Conservation (phyloP, 2,888 invertebrate genomes). For the Catocala sponsa region DNA sequence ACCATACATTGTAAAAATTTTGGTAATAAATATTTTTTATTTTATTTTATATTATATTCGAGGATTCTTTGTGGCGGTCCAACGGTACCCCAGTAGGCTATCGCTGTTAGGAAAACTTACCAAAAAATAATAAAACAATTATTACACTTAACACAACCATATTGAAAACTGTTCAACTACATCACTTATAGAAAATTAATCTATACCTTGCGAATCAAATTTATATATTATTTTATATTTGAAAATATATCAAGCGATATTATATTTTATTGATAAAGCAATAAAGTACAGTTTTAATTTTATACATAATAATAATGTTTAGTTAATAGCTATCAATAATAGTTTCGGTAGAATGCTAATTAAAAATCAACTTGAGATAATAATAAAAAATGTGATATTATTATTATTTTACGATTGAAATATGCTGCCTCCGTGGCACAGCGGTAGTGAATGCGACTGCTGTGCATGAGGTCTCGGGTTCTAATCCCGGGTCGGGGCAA, state of each 20-base stretch:
- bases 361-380: conserved; percentile 20
- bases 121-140: conserved; percentile 25
- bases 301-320: conserved; percentile 4
- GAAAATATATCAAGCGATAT: background rate
- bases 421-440: too few species aligned
- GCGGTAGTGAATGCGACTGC: too few species aligned
- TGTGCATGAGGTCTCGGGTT: too few species aligned
- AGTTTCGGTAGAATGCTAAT: conserved; percentile 14
- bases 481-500: too few species aligned
- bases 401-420: too few species aligned
- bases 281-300: background rate
- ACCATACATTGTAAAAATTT: too few species aligned
- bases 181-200: conserved; percentile 17
- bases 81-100: too few species aligned
- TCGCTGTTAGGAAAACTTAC: conserved; percentile 20
- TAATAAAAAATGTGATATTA: too few species aligned
- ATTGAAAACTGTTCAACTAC: conserved; percentile 3
- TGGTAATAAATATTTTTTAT: too few species aligned
- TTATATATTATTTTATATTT: conserved; percentile 28
- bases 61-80: too few species aligned
- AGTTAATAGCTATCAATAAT: conserved; percentile 6
- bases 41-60: too few species aligned
- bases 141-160: conserved; percentile 24
- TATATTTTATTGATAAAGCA: background rate
- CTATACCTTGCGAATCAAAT: background rate